phyloP scores from a whole-genome alignment of 2,888 invertebrate species.

The Lasioglossum villosulum region DNA sequence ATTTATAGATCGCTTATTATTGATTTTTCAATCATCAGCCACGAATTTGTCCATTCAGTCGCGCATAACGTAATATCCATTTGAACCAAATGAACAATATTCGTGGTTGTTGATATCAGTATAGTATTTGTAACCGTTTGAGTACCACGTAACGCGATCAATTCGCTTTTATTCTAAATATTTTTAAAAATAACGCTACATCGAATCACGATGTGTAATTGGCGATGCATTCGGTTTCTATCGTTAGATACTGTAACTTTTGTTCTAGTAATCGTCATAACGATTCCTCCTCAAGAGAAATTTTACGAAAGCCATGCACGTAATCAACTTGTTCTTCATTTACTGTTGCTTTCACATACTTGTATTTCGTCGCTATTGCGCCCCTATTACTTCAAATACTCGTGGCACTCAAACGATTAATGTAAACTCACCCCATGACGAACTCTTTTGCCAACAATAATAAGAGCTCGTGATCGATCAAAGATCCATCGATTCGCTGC shows the following conservation, averaged over 20 bases:
- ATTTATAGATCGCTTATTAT: slow-evolving; percentile 83
- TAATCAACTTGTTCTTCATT: neutral
- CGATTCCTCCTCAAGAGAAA: neutral
- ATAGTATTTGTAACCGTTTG: slow-evolving; percentile 32
- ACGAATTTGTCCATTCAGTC: slow-evolving; percentile 32
- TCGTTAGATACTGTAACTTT: neutral
- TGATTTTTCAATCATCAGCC: slow-evolving; percentile 57
- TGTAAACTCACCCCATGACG: slow-evolving; percentile 60
- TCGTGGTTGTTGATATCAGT: slow-evolving; percentile 58
- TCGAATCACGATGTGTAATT: neutral
- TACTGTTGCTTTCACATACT: neutral
- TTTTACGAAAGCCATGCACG: neutral
- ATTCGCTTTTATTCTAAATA: neutral
- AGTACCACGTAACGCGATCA: neutral
- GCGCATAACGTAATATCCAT: neutral
- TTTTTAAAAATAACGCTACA: too few relatives aligned
- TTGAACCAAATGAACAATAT: neutral
- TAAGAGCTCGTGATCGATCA: slow-evolving; percentile 53
- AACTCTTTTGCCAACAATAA: slow-evolving; percentile 46
- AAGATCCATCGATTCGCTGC: slow-evolving; percentile 44
- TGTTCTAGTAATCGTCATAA: neutral
- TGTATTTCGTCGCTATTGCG: neutral
- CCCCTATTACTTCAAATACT: neutral
- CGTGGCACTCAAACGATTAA: slow-evolving; percentile 34
- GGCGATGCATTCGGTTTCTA: neutral